These are phyloP conservation scores for Drosophila triauraria DNA, from an alignment of 1,140 invertebrate species.

Conservation along the genomic window DNA sequence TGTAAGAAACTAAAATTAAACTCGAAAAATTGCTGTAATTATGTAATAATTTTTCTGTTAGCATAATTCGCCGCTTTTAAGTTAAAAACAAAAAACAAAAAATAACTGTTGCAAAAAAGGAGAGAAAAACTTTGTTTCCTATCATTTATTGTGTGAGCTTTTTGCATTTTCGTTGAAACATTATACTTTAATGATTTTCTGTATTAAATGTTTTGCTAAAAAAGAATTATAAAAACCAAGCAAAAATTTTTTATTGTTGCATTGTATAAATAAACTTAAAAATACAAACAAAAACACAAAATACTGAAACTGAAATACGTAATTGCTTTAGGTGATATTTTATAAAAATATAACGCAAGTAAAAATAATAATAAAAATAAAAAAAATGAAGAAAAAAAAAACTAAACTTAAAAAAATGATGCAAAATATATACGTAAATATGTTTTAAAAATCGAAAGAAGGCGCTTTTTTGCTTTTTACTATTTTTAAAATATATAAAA, in stretches of 20 bases:
- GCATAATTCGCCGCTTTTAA: conserved; percentile 79
- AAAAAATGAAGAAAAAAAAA: conserved; percentile 1
- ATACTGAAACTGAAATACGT: conserved; percentile 84
- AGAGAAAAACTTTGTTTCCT: conserved; percentile 63
- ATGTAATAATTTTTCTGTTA: conserved; percentile 70
- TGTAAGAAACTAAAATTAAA: conserved; percentile 54
- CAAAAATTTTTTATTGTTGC: conserved; percentile 75
- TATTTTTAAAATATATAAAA: conserved; percentile 56
- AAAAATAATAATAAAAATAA: conserved; percentile 63
- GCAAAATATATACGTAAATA: conserved; percentile 68
- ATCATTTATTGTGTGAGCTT: conserved; percentile 70
- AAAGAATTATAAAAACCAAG: conserved; percentile 47
- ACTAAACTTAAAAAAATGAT: conserved; percentile 49
- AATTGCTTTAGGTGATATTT: conserved; percentile 85
- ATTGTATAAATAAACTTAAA: conserved; percentile 69
- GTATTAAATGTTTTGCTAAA: conserved; percentile 70
- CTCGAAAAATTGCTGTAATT: conserved; percentile 70
- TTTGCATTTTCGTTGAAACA: conserved; percentile 78
- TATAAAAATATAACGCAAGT: conserved; percentile 82
- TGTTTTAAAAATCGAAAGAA: conserved; percentile 68
- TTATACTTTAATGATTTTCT: conserved; percentile 64
- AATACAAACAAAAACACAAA: conserved; percentile 50
- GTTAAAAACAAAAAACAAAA: conserved; percentile 56
- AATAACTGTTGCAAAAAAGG: conserved; percentile 52
- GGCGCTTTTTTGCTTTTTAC: conserved; percentile 56